phyloP scores from a whole-genome alignment of 2,113 vertebrate species.

The Cacatua alba region DNA sequence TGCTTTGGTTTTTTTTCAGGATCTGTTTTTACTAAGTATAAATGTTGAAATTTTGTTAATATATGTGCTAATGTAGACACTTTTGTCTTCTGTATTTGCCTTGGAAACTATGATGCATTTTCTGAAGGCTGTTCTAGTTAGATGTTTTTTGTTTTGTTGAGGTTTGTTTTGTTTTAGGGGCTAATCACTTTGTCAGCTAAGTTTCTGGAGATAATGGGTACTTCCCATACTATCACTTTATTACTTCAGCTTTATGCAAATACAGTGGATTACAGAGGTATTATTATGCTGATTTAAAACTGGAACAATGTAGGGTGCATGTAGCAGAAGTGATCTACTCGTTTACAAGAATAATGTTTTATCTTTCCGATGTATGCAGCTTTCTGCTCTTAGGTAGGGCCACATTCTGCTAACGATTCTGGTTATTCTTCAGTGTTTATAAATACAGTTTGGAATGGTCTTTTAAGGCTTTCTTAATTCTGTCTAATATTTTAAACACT shows the following conservation, averaged over 20 bases:
- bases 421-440: neutral
- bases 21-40: slow-evolving; percentile 50
- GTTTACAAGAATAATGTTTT: neutral
- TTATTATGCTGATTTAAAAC: neutral
- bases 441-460: neutral
- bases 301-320: neutral
- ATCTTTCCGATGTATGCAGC: neutral
- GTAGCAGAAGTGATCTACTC: neutral
- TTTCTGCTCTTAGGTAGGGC: neutral
- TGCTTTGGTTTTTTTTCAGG: neutral
- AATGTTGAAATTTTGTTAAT: slow-evolving; percentile 43
- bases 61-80: neutral
- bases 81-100: neutral
- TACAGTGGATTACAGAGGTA: neutral
- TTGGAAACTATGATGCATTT: neutral
- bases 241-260: neutral
- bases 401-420: neutral
- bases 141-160: neutral
- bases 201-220: neutral
- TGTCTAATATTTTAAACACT: neutral
- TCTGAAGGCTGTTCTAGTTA: neutral
- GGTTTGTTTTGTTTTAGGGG: neutral
- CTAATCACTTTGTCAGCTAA: neutral
- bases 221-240: neutral
- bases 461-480: neutral